These are phyloP conservation scores for Cinclus cinclus DNA, from an alignment of 2,113 vertebrate species.

Conservation along the genomic window DNA sequence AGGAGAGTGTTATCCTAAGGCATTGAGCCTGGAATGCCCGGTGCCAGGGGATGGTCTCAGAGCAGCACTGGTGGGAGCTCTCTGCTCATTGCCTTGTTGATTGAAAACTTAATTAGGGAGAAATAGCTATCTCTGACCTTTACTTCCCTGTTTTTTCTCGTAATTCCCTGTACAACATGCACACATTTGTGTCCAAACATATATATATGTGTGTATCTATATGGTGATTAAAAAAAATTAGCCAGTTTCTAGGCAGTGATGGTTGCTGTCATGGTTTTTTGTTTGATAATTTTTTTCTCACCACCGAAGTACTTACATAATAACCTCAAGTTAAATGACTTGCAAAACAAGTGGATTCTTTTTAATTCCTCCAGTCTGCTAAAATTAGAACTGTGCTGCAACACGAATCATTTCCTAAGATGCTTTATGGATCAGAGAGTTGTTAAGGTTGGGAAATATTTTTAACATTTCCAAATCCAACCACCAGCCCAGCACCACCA, in stretches of 20 bases:
- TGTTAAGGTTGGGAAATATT: neutral
- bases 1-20: neutral
- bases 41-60: neutral
- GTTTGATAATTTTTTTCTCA: neutral
- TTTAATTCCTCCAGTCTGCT: neutral
- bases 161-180: neutral
- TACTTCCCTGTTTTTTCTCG: neutral
- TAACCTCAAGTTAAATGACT: neutral
- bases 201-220: too few relatives aligned
- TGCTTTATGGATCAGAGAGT: neutral
- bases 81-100: neutral
- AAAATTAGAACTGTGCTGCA: neutral
- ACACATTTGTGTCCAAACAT: neutral
- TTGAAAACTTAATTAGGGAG: neutral
- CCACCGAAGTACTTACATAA: neutral
- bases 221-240: neutral
- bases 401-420: neutral
- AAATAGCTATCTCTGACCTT: neutral
- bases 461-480: neutral
- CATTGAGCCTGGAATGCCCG: neutral
- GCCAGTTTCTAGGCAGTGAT: neutral
- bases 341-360: neutral
- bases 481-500: neutral
- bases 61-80: neutral
- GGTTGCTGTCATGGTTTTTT: neutral